A percentile compares a stretch with the other conserved stretches of the same genome.
These are phyloP conservation scores for Salarias fasciatus DNA, from an alignment of 2,797 vertebrate genomes.

Conservation along the genomic window DNA sequence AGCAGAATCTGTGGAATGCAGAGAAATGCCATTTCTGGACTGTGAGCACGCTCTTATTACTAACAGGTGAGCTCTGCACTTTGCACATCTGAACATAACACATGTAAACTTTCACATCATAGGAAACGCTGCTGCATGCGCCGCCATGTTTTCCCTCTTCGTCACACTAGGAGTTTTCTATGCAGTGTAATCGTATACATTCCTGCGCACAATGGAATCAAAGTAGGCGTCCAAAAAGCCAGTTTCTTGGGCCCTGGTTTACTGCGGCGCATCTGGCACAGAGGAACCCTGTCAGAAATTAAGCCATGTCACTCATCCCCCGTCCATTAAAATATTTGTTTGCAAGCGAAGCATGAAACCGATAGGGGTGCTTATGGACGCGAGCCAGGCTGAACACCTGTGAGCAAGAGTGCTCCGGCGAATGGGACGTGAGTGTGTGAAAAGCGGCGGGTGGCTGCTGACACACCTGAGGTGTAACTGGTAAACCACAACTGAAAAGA, in stretches of 20 bases:
- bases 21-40: slow-evolving; percentile 81
- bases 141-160: slow-evolving; percentile 43
- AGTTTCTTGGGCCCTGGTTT: neutral
- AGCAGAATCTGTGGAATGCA: slow-evolving; percentile 85
- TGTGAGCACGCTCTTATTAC: slow-evolving; percentile 79
- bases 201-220: slow-evolving; percentile 50
- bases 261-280: slow-evolving; percentile 31
- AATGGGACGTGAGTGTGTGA: too few species aligned
- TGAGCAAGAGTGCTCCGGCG: slow-evolving; percentile 32
- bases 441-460: too few species aligned
- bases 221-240: neutral
- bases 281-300: slow-evolving; percentile 64
- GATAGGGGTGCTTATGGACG: slow-evolving; percentile 57
- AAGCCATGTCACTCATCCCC: slow-evolving; percentile 70
- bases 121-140: slow-evolving; percentile 41
- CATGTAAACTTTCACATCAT: slow-evolving; percentile 69
- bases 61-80: slow-evolving; percentile 85
- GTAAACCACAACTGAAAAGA: too few species aligned
- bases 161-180: slow-evolving; percentile 46
- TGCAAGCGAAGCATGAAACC: slow-evolving; percentile 72
- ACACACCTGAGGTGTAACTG: too few species aligned
- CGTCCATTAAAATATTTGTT: slow-evolving; percentile 77
- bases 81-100: slow-evolving; percentile 68
- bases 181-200: slow-evolving; percentile 60
- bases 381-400: slow-evolving; percentile 77